Percentiles rank a stretch among this genome's conserved stretches.
These are phyloP conservation scores for Paraescarpia echinospica DNA, from an alignment of 1,140 invertebrate species.

Conservation along the genomic window DNA sequence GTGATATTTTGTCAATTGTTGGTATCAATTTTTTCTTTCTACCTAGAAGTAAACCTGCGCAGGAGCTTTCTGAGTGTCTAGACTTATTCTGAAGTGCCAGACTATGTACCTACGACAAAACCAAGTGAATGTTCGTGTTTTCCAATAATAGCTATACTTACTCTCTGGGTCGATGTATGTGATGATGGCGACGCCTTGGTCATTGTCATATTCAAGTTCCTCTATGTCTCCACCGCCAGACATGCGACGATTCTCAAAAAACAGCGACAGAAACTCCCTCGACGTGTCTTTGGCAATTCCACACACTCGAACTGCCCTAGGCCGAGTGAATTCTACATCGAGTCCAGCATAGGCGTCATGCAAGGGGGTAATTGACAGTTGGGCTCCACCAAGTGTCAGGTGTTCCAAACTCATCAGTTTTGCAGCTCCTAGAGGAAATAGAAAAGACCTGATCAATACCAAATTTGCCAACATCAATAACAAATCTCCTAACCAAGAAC, in stretches of 20 bases:
- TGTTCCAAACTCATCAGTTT: neutral
- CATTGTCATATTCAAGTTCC: neutral
- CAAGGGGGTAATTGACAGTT: neutral
- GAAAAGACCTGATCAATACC: neutral
- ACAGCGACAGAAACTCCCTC: neutral
- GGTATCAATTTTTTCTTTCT: too few relatives aligned
- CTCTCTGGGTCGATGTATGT: conserved; percentile 15
- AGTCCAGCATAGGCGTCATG: neutral
- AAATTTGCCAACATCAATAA: neutral
- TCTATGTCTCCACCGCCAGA: conserved; percentile 14
- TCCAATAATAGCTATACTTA: neutral
- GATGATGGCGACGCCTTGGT: neutral
- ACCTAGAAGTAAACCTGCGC: too few relatives aligned
- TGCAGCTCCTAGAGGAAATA: neutral
- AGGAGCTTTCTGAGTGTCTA: too few relatives aligned
- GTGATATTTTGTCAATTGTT: too few relatives aligned
- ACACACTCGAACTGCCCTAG: conserved; percentile 6
- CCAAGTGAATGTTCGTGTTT: neutral
- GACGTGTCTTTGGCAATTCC: conserved; percentile 1
- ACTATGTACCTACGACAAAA: neutral
- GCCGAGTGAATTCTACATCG: neutral
- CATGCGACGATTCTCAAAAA: neutral
- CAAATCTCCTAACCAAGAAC: too few relatives aligned
- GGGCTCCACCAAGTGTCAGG: neutral
- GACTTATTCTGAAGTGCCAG: too few relatives aligned